Conservation (phyloP, 2,888 invertebrate genomes). For the Blastobasis adustella region DNA sequence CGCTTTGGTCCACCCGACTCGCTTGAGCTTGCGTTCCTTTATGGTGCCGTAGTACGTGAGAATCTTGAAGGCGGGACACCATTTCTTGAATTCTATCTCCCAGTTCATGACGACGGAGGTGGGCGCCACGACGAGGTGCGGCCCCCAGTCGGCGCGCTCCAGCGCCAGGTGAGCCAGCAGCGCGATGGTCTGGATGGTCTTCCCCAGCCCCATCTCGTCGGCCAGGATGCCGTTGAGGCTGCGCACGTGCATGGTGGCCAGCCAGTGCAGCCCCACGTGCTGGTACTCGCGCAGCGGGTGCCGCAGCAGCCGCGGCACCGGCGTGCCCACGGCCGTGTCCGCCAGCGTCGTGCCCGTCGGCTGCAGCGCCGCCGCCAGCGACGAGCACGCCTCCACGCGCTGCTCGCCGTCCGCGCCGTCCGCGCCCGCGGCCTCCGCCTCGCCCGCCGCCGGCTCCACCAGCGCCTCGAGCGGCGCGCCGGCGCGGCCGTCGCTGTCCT, state of each 20-base stretch:
- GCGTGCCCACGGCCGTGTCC: constrained; percentile 94
- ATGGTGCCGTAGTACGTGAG: constrained; percentile 98
- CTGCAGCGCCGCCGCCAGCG: constrained; percentile 95
- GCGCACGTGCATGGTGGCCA: constrained; percentile 96
- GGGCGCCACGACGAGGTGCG: constrained; percentile 98
- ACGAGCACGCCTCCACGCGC: constrained; percentile 93
- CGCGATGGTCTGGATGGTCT: constrained; percentile 98
- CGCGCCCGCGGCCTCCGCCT: constrained; percentile 17
- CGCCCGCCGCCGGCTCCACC: constrained; percentile 21
- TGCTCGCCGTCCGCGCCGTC: constrained; percentile 70
- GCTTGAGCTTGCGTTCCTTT: constrained; percentile 93
- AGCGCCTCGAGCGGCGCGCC: constrained; percentile 37
- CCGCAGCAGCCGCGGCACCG: constrained; percentile 93
- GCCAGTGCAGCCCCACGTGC: constrained; percentile 97
- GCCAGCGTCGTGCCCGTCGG: constrained; percentile 98
- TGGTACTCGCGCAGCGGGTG: constrained; percentile 95
- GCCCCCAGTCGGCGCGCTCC: constrained; percentile 96
- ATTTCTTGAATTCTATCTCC: constrained; percentile 99
- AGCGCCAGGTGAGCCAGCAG: constrained; percentile 95
- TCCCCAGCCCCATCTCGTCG: constrained; percentile 98
- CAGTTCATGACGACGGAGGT: constrained; percentile 99
- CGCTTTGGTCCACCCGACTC: constrained; percentile 97
- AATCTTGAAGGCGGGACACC: constrained; percentile 99
- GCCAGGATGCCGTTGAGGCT: constrained; percentile 96
- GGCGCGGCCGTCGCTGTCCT: constrained; percentile 14